phyloP scores from a whole-genome alignment of 2,113 vertebrate species.

The Chionomys nivalis region DNA sequence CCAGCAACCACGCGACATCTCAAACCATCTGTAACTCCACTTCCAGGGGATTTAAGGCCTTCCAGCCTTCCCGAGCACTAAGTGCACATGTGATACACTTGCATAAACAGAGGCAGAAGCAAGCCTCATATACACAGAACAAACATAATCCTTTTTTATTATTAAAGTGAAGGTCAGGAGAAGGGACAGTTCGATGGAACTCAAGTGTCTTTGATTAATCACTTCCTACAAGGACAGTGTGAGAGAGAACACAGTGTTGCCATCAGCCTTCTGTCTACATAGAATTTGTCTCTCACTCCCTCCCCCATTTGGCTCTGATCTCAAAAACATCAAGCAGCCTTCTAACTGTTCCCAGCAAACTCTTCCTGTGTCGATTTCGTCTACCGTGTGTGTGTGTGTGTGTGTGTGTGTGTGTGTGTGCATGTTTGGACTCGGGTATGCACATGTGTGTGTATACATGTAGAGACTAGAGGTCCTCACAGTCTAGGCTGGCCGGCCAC shows the following conservation, averaged over 20 bases:
- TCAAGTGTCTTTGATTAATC: conserved; percentile 54
- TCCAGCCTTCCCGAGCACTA: too few species aligned
- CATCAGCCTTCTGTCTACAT: conserved; percentile 31
- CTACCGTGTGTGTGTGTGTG: not conserved
- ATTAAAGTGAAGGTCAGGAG: conserved; percentile 10
- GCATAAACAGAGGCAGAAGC: not conserved
- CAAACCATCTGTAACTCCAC: not conserved
- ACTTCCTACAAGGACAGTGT: conserved; percentile 34
- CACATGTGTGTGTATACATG: not conserved
- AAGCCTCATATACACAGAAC: not conserved
- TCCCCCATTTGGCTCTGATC: not conserved
- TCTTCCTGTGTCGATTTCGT: conserved; percentile 4
- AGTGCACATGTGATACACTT: not conserved
- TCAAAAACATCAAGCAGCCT: conserved; percentile 12
- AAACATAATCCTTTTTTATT: not conserved
- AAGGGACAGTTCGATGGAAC: not conserved
- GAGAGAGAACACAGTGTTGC: not conserved
- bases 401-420: not conserved
- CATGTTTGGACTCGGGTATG: not conserved
- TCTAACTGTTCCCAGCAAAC: conserved; percentile 60
- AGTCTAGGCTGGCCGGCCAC: not conserved
- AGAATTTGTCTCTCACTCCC: conserved; percentile 21
- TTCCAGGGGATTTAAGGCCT: not conserved
- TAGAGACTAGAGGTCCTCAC: not conserved
- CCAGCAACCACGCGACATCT: not conserved